phyloP scores from a whole-genome alignment of 2,113 vertebrate species.

The Lonchura striata region DNA sequence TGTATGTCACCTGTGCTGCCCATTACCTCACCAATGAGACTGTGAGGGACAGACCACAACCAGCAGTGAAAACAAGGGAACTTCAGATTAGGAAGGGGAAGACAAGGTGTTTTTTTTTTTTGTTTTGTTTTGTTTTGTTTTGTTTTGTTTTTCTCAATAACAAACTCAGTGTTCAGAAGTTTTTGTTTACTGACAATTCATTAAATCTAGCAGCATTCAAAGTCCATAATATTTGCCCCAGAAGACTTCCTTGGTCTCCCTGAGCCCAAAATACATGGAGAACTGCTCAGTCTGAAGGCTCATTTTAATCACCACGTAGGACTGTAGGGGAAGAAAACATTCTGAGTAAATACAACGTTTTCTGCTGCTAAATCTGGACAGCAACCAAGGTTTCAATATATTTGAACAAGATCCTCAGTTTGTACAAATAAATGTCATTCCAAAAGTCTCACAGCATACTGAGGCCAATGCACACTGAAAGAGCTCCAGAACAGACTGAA shows the following conservation, averaged over 20 bases:
- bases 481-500: background rate
- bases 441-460: background rate
- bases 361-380: background rate
- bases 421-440: background rate
- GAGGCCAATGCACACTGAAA: background rate
- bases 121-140: background rate
- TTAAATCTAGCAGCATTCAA: background rate
- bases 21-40: background rate
- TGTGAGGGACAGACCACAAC: background rate
- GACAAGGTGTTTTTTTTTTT: background rate
- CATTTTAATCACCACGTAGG: background rate
- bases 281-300: background rate
- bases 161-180: background rate
- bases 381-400: background rate
- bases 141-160: background rate
- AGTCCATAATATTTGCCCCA: background rate
- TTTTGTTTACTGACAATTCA: background rate
- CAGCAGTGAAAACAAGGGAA: background rate
- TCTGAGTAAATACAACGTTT: background rate
- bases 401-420: background rate
- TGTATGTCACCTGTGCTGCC: fast-evolving
- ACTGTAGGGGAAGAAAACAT: background rate
- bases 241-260: background rate
- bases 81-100: background rate
- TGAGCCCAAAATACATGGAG: background rate